Conservation (phyloP, 2,888 invertebrate species). For the Andrena minutula region DNA sequence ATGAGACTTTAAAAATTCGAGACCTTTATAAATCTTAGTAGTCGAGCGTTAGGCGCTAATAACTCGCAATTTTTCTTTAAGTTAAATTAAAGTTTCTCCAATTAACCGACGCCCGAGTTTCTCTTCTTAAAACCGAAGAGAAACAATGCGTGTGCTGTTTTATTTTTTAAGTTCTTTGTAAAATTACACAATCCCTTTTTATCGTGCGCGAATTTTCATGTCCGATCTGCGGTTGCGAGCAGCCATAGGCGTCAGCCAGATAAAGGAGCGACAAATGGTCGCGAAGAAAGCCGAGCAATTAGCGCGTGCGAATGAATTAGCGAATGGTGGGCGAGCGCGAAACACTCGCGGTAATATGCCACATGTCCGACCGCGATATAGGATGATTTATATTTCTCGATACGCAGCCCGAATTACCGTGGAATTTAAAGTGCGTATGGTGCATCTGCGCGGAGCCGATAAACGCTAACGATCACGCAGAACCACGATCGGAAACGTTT, state of each 20-base stretch:
- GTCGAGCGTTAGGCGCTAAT: neutral
- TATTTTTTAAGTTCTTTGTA: neutral
- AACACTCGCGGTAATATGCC: slow-evolving; percentile 17
- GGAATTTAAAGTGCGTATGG: slow-evolving; percentile 26
- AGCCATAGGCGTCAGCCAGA: slow-evolving; percentile 6
- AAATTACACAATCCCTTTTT: neutral
- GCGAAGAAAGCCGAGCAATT: slow-evolving; percentile 64
- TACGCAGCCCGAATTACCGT: slow-evolving; percentile 10
- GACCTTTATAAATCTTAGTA: neutral
- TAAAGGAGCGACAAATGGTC: slow-evolving; percentile 29
- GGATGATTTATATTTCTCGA: slow-evolving; percentile 39
- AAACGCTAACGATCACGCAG: neutral
- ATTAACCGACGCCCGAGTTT: slow-evolving; percentile 9
- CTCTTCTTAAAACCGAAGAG: neutral
- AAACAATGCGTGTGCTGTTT: neutral
- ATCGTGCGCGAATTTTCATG: neutral
- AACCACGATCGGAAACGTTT: neutral
- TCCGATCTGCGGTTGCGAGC: too few relatives aligned
- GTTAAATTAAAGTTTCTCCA: slow-evolving; percentile 22
- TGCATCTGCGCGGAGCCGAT: neutral
- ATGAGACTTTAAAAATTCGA: too few relatives aligned
- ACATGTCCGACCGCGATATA: slow-evolving; percentile 14
- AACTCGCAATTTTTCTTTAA: neutral
- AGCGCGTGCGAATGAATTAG: slow-evolving; percentile 69
- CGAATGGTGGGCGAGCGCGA: slow-evolving; percentile 42